These are phyloP conservation scores for Drosophila ochracea DNA, from an alignment of 2,888 invertebrate genomes.

Conservation along the genomic window DNA sequence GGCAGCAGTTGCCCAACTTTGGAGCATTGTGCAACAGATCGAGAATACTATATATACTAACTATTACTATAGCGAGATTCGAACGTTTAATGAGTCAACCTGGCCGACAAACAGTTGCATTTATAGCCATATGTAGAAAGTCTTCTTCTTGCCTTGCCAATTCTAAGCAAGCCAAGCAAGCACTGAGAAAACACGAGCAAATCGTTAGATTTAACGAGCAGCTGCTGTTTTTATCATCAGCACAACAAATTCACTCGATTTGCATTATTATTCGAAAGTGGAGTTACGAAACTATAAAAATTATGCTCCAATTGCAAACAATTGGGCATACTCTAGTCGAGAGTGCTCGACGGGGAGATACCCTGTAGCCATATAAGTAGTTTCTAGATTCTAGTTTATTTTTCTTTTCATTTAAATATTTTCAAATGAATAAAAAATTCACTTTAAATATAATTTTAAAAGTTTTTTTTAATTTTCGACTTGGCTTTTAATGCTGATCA, in stretches of 20 bases:
- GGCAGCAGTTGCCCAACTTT: constrained; percentile 28
- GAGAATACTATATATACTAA: background rate
- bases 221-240: constrained; percentile 23
- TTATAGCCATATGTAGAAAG: constrained; percentile 30
- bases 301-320: background rate
- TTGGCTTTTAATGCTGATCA: background rate
- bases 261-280: background rate
- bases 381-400: background rate
- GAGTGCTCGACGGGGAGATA: no score
- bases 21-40: constrained; percentile 17
- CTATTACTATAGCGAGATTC: background rate
- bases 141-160: background rate
- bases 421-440: background rate
- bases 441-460: background rate
- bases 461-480: background rate
- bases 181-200: constrained; percentile 3
- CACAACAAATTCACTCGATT: background rate
- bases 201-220: constrained; percentile 44
- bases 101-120: constrained; percentile 7
- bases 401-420: background rate
- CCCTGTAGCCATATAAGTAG: no score
- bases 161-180: background rate
- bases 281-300: background rate
- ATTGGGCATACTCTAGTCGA: background rate
- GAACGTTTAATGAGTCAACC: constrained; percentile 10